Conservation (phyloP, 2,888 invertebrate genomes). For the Siphlonurus alternatus region DNA sequence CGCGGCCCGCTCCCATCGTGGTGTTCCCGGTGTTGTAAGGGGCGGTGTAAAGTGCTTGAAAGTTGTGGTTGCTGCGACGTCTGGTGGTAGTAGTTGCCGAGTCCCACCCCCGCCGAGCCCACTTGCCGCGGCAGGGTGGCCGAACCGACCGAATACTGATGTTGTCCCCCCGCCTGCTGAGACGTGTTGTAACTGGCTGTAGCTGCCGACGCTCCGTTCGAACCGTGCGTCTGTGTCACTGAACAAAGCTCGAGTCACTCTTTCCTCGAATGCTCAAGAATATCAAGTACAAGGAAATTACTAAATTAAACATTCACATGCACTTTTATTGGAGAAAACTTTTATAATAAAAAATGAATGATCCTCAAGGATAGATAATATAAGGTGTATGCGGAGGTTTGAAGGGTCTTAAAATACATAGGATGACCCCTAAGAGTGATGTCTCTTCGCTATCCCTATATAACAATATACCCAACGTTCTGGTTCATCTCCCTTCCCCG, state of each 20-base stretch:
- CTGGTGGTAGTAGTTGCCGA: neutral
- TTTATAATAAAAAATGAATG: too few relatives aligned
- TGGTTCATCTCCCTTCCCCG: too few relatives aligned
- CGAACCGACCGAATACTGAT: slow-evolving; percentile 19
- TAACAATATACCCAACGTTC: too few relatives aligned
- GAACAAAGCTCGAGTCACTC: neutral
- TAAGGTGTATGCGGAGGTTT: too few relatives aligned
- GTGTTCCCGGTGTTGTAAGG: slow-evolving; percentile 2
- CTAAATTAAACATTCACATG: too few relatives aligned
- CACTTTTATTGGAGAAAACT: too few relatives aligned
- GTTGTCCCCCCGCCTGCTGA: slow-evolving; percentile 40
- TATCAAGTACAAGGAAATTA: neutral
- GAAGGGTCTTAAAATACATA: too few relatives aligned
- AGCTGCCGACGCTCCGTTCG: slow-evolving; percentile 46
- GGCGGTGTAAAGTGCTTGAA: too few relatives aligned
- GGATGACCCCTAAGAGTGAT: too few relatives aligned
- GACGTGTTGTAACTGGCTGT: slow-evolving; percentile 26
- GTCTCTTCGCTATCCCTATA: too few relatives aligned
- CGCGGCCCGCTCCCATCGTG: slow-evolving; percentile 7
- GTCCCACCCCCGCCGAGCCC: neutral
- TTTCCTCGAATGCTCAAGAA: neutral
- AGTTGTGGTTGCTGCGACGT: too few relatives aligned
- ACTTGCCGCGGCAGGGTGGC: slow-evolving; percentile 1
- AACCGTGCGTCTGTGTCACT: slow-evolving; percentile 45
- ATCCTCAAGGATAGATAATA: too few relatives aligned